These are phyloP conservation scores for Centropristis striata DNA, from an alignment of 2,113 vertebrate species.

Conservation along the genomic window DNA sequence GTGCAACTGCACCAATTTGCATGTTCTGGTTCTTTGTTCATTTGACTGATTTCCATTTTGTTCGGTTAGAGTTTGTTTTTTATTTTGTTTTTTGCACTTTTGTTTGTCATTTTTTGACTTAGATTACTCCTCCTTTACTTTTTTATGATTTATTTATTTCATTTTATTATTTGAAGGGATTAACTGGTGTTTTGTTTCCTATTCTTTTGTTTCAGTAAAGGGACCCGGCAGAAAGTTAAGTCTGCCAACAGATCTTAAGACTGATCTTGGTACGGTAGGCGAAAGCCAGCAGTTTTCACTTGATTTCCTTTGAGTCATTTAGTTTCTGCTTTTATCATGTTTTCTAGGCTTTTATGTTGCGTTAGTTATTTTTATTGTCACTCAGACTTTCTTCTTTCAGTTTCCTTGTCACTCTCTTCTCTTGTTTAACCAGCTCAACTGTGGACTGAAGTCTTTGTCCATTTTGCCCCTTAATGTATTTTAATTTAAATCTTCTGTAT, in stretches of 20 bases:
- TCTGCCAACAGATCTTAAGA: conserved; percentile 99
- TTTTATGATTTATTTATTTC: conserved; percentile 57
- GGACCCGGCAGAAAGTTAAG: conserved; percentile 99
- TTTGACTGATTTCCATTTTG: conserved; percentile 50
- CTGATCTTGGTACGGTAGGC: conserved; percentile 99
- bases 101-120: conserved; percentile 51
- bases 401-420: conserved; percentile 67
- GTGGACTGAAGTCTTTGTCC: conserved; percentile 61
- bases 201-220: conserved; percentile 99
- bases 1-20: conserved; percentile 70
- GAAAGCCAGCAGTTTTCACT: conserved; percentile 91
- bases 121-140: conserved; percentile 30
- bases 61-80: conserved; percentile 28
- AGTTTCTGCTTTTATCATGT: conserved; percentile 74
- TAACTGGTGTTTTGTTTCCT: conserved; percentile 96
- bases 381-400: conserved; percentile 55
- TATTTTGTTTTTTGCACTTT: conserved; percentile 18
- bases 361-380: conserved; percentile 40
- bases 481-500: conserved; percentile 54
- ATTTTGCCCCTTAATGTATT: conserved; percentile 61
- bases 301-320: conserved; percentile 73
- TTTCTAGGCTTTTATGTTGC: conserved; percentile 68
- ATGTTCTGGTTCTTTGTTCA: conserved; percentile 66
- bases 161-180: conserved; percentile 85
- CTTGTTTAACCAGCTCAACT: conserved; percentile 64